Conservation (phyloP, 2,888 invertebrate species). For the Agrochola lychnidis region DNA sequence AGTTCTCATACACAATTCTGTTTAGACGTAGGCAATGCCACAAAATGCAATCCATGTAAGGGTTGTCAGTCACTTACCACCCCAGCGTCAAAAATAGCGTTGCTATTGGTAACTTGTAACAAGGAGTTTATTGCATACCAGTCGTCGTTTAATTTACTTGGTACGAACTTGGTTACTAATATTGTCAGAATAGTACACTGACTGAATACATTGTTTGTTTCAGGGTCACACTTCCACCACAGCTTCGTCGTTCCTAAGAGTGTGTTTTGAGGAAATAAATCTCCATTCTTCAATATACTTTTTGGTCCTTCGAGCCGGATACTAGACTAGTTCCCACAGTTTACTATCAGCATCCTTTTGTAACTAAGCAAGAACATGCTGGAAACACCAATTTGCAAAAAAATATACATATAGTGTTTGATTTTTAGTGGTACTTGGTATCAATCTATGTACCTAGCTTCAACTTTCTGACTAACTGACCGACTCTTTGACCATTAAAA, state of each 20-base stretch:
- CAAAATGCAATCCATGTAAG: constrained; percentile 78
- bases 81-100: not conserved
- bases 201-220: not conserved
- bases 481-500: too few species aligned
- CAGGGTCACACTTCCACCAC: not conserved
- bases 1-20: constrained; percentile 71
- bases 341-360: not conserved
- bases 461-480: too few species aligned
- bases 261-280: not conserved
- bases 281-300: not conserved
- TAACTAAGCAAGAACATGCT: not conserved
- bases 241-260: not conserved
- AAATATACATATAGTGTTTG: not conserved
- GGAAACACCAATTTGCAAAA: not conserved
- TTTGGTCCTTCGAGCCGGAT: constrained; percentile 10
- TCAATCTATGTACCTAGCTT: too few species aligned
- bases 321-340: too few species aligned
- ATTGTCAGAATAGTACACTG: not conserved
- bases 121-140: not conserved
- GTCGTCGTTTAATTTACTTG: not conserved
- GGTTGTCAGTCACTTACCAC: constrained; percentile 30
- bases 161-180: not conserved
- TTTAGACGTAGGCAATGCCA: constrained; percentile 67
- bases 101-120: not conserved
- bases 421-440: not conserved